These are phyloP conservation scores for Ormyrus pomaceus DNA, from an alignment of 2,888 invertebrate genomes.

Conservation along the genomic window DNA sequence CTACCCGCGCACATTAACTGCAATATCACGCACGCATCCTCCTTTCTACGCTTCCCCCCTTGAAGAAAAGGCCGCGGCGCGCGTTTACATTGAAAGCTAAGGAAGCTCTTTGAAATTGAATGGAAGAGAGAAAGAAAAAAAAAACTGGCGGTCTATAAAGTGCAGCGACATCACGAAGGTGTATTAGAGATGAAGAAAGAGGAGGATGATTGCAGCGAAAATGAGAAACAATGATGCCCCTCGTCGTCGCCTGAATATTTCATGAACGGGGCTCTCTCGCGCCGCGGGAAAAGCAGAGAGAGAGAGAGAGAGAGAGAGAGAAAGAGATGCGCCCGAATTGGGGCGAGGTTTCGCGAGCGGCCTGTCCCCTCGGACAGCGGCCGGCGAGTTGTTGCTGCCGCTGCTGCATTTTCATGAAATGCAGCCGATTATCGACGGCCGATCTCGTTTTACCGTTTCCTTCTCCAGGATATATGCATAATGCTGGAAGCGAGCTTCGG, in stretches of 20 bases:
- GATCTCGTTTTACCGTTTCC: conserved; percentile 34
- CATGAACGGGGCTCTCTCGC: conserved; percentile 60
- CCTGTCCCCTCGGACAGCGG: not conserved
- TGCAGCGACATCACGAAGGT: no score
- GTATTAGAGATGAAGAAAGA: conserved; percentile 39
- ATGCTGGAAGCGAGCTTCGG: not conserved
- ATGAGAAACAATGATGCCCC: conserved; percentile 49
- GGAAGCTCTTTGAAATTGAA: conserved; percentile 16
- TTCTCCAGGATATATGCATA: conserved; percentile 12
- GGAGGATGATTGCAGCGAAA: conserved; percentile 56
- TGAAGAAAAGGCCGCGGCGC: not conserved
- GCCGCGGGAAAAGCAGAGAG: not conserved
- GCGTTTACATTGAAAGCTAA: conserved; percentile 3
- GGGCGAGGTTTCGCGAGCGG: conserved; percentile 38
- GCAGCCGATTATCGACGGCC: not conserved
- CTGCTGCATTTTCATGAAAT: conserved; percentile 10
- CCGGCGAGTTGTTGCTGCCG: not conserved
- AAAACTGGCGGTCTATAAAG: no score
- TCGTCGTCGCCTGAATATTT: conserved; percentile 68
- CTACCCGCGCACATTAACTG: no score
- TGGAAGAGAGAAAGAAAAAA: conserved; percentile 30
- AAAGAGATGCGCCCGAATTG: conserved; percentile 30
- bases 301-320: conserved; percentile 16
- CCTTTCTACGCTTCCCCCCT: not conserved
- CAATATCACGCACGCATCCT: conserved; percentile 10